Evolutionary conservation across 2,888 invertebrate genomes (phyloP).

Genomic region (Epiblema foenella): DNA sequence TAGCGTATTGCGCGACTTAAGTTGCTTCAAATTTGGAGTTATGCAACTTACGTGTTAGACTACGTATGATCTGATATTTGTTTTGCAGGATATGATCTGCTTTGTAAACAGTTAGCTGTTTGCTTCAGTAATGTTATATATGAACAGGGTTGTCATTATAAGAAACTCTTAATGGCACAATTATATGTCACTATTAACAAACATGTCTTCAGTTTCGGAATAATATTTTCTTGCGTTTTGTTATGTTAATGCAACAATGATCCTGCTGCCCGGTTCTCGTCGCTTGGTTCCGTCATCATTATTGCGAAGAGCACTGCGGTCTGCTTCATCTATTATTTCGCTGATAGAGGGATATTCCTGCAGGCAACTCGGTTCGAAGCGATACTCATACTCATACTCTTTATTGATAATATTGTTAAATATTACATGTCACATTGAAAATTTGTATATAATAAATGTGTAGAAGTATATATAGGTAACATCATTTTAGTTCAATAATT

Average conservation of each 20-base stretch:
- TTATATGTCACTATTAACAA: background rate
- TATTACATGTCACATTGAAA: no score
- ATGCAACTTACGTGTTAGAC: background rate
- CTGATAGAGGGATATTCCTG: no score
- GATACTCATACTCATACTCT: no score
- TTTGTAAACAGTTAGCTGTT: background rate
- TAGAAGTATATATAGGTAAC: no score
- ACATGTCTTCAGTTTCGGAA: no score
- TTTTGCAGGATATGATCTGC: background rate
- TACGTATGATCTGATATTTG: background rate
- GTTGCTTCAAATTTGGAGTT: conserved; percentile 17
- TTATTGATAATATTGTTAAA: no score
- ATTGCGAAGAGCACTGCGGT: background rate
- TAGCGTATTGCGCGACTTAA: conserved; percentile 18
- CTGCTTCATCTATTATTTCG: background rate
- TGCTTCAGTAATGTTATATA: no score
- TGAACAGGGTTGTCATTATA: no score
- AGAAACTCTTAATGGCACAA: no score
- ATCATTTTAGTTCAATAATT: no score
- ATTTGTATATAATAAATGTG: no score
- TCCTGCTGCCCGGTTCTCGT: background rate
- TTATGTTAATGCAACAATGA: background rate
- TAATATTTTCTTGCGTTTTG: no score
- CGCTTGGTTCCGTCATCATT: background rate
- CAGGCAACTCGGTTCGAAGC: background rate